Evolutionary conservation across 2,113 vertebrate genomes (phyloP), one percentile per base, ranked within the genome.

Genomic region (Etheostoma spectabile): DNA sequence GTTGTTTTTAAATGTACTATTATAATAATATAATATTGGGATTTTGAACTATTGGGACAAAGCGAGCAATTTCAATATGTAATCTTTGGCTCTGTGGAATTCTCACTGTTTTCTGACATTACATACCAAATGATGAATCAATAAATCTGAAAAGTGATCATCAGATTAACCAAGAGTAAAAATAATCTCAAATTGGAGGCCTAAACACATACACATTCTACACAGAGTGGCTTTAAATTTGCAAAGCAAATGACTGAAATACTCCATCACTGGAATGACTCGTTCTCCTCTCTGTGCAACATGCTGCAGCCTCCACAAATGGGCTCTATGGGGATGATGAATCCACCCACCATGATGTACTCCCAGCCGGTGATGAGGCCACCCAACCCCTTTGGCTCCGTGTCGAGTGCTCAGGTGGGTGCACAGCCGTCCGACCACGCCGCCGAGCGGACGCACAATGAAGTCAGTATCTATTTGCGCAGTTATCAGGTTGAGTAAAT

Each of bases 291-390:
- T 77, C n/a, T 81, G 42, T 80, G 57, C 53, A 56, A 51, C 77
- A 83, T 55, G 59, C 24, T 74, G n/a, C 86, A 98, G 97, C 96
- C 97, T 8, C 96, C 96, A 56, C 97, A 96, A 89, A 96, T 99
- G 97, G 96, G 97, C 95, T 96, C 95, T 35, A 97, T 99, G 92
- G 96, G 97, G 71, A 97, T 99, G 93, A 99, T 99, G 97, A 98
- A 96, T 74, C 97, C 97, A 35, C 97, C 97, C 92, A 96, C 96
- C 76, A 96, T 99, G 96, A 98, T 99, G 96, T 99, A 99, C 93
- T 96, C 94, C 74, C 98, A 99, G 86, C 97, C 98, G 52, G 96
- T 96, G 85, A 98, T 99, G 97, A 97, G 98, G 95, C 97, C 97
- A 83, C 97, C 97, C 91, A 99, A 99, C 89, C 98, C 98, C 24